Evolutionary conservation across 1,140 invertebrate genomes (phyloP).

Genomic region (Saccostrea cuccullata): DNA sequence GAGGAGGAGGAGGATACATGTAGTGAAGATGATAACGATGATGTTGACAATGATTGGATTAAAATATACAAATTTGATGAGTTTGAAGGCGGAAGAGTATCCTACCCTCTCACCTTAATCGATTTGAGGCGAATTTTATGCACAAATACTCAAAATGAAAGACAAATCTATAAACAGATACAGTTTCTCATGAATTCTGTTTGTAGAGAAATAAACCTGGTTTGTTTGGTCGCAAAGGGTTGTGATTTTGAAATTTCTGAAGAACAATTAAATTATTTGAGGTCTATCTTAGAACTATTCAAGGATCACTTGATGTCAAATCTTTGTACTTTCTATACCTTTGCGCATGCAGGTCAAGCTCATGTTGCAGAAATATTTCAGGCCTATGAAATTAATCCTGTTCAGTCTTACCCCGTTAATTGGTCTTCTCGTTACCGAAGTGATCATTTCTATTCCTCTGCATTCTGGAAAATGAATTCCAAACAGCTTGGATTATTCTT

Average conservation of each 20-base stretch:
- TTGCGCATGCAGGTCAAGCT: background rate
- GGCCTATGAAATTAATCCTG: background rate
- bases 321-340: background rate
- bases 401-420: background rate
- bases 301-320: background rate
- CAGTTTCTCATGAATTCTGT: background rate
- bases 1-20: no score
- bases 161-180: background rate
- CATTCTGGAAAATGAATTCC: background rate
- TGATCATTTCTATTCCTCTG: background rate
- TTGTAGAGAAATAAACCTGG: background rate
- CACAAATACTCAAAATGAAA: no score
- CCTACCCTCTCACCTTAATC: no score
- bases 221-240: background rate
- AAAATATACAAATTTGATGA: background rate
- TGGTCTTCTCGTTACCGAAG: background rate
- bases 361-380: background rate
- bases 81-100: no score
- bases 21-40: no score
- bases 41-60: background rate
- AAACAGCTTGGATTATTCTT: background rate
- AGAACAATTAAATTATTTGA: background rate
- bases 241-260: background rate
- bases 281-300: background rate
- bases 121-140: no score